phyloP scores from a whole-genome alignment of 2,797 vertebrate genomes.

The Eremophila alpestris region DNA sequence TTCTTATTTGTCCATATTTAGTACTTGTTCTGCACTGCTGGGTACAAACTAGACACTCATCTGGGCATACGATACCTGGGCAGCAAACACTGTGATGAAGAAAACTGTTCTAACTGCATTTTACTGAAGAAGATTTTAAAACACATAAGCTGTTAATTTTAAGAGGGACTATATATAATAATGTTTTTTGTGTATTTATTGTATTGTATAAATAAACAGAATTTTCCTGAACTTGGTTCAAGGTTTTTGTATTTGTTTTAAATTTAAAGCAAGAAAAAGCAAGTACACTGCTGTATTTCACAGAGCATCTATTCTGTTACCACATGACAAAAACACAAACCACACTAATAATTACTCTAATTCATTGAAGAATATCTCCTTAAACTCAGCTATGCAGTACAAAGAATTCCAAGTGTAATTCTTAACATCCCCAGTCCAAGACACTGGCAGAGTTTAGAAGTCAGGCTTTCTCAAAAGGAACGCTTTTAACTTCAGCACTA shows the following conservation, averaged over 20 bases:
- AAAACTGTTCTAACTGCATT: not conserved
- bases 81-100: not conserved
- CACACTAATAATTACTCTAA: not conserved
- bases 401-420: conserved; percentile 57
- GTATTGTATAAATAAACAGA: not conserved
- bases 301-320: conserved; percentile 22
- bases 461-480: conserved; percentile 34
- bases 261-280: conserved; percentile 10
- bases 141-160: not conserved
- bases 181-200: not conserved
- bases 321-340: not conserved
- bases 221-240: not conserved
- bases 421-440: conserved; percentile 11
- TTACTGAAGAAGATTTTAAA: not conserved
- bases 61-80: not conserved
- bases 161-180: not conserved
- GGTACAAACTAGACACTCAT: not conserved
- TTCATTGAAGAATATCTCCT: conserved; percentile 32
- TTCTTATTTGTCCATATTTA: not conserved
- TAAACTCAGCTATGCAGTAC: conserved; percentile 16
- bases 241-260: not conserved
- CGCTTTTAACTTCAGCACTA: conserved; percentile 62
- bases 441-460: conserved; percentile 44
- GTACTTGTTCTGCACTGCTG: not conserved
- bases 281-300: not conserved